Percentiles rank a stretch among this genome's conserved stretches.
These are phyloP conservation scores for Lordiphosa clarofinis DNA, from an alignment of 1,140 invertebrate genomes.

Conservation along the genomic window DNA sequence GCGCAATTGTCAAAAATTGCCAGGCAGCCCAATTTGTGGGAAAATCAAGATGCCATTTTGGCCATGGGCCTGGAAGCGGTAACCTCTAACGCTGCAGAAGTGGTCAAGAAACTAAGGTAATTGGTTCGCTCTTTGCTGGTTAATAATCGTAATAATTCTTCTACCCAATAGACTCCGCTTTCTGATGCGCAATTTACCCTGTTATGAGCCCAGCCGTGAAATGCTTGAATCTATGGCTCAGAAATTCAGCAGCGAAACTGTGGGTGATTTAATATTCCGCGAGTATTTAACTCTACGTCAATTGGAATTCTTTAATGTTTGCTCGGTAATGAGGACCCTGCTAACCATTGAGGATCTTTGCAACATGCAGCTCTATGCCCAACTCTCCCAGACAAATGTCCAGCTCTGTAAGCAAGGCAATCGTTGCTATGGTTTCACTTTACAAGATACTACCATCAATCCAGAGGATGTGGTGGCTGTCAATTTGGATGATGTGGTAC, in stretches of 20 bases:
- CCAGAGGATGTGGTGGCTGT: slow-evolving; percentile 42
- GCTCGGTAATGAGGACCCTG: slow-evolving; percentile 38
- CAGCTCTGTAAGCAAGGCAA: slow-evolving; percentile 6
- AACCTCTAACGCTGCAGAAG: background rate
- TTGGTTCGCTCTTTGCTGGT: too few species aligned
- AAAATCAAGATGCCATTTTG: too few species aligned
- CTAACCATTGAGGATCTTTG: slow-evolving; percentile 51
- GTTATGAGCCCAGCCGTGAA: slow-evolving; percentile 39
- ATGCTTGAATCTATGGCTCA: slow-evolving; percentile 27
- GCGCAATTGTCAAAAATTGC: too few species aligned
- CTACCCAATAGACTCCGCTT: slow-evolving; percentile 19
- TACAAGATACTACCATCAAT: slow-evolving; percentile 5
- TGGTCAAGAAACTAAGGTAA: too few species aligned
- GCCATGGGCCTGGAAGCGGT: too few species aligned
- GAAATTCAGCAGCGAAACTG: slow-evolving; percentile 29
- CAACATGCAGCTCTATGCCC: slow-evolving; percentile 36
- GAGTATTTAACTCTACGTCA: slow-evolving; percentile 21
- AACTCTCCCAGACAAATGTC: slow-evolving; percentile 33
- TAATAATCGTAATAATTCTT: background rate
- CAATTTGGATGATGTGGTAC: slow-evolving; percentile 55
- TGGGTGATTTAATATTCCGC: slow-evolving; percentile 19
- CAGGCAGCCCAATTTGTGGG: too few species aligned
- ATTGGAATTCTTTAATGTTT: slow-evolving; percentile 42
- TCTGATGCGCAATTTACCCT: slow-evolving; percentile 15
- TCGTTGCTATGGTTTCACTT: background rate